Percentiles rank a stretch among this genome's conserved stretches.
Evolutionary conservation across 2,888 invertebrate species (phyloP).

Genomic region (Noctua fimbriata): DNA sequence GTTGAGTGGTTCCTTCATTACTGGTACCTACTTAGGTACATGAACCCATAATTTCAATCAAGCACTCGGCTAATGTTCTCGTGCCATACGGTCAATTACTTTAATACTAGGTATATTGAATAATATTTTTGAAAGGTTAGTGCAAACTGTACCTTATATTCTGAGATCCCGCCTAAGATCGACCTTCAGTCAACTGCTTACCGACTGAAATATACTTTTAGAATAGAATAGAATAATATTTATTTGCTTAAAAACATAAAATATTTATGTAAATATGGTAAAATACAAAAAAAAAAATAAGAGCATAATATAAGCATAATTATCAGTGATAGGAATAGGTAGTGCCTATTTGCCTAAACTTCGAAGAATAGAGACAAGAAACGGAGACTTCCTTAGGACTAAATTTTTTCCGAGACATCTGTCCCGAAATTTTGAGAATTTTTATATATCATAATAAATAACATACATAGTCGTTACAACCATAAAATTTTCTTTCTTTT

Average conservation of each 20-base stretch:
- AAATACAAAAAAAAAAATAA: too few species aligned
- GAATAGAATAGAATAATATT: background rate
- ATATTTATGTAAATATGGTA: too few species aligned
- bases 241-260: background rate
- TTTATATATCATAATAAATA: too few species aligned
- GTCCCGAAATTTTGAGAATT: too few species aligned
- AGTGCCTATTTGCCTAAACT: too few species aligned
- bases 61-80: constrained; percentile 75
- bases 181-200: background rate
- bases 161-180: background rate
- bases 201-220: background rate
- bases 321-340: too few species aligned
- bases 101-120: constrained; percentile 10
- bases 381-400: too few species aligned
- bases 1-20: constrained; percentile 69
- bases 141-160: background rate
- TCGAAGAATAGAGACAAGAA: too few species aligned
- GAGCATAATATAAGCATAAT: too few species aligned
- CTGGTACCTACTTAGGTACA: constrained; percentile 70
- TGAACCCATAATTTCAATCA: constrained; percentile 64
- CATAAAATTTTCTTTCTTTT: too few species aligned
- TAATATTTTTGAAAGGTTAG: background rate
- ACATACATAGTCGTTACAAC: too few species aligned
- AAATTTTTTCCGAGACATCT: too few species aligned
- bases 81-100: constrained; percentile 38